Base-by-base conservation (phyloP, 1,140 invertebrate species). In the Bombus confusus region DNA sequence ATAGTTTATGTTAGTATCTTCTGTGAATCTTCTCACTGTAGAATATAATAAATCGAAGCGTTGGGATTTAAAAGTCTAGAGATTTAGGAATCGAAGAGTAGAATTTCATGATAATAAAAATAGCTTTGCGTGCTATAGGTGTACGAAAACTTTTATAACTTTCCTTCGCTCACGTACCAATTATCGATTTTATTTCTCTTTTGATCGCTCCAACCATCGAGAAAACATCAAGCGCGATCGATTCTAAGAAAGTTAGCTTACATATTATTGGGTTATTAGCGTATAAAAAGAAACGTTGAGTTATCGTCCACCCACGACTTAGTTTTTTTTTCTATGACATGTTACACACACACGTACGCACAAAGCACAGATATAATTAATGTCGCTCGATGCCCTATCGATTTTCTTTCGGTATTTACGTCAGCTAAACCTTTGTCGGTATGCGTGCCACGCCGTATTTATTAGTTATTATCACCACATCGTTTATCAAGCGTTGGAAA, bases 371-470 rank as follows among this genome's bases (percentile, higher is more conserved):
- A 79, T 79, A 72, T 43, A 84, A 84, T 84, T 84, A 78, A 39
- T 34, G 39, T 71, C 82, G 82, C 82, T 59, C 75, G 75, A 79
- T 84, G 66, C 83, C 28, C 66, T 68, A 85, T 85, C 83, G 83
- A 85, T 85, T 85, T 80, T 85, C 78, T 57, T 74, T 80, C 71
- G 18, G 76, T 84, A 84, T 84, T 80, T 84, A 80, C 76, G 83
- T 79, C 83, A 62, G 39, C 57, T n/a, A 31, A 28, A 28, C 72
- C 68, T 80, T 79, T 43, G 76, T 22, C 64, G n/a, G 57, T 80
- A 59, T 76, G 75, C 82, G 82, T 79, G 66, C 25, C 66, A 25
- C 41, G 37, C 28, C 22, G 3, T 31, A 41, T 43, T 66, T 43
- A 31, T 18, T 77, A 74, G 59, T 81, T 86, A 77, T 86, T 86